Evolutionary conservation across 2,113 vertebrate genomes (phyloP).

Genomic region (Brachyistius frenatus): DNA sequence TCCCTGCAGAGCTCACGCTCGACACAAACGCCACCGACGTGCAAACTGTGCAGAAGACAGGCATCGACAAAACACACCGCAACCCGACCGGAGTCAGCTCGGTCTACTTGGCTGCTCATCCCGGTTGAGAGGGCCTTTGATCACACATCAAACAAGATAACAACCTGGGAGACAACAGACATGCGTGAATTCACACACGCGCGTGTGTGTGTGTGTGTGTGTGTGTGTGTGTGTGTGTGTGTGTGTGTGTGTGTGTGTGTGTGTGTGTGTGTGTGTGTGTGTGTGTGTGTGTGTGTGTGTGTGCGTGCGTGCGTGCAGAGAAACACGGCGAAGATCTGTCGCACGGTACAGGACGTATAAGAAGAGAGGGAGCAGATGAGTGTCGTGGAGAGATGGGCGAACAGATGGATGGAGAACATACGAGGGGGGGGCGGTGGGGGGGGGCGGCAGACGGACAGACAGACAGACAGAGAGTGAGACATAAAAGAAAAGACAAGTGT

Average conservation of each 20-base stretch:
- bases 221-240: too few relatives aligned
- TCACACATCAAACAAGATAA: constrained; percentile 73
- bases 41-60: constrained; percentile 1
- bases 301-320: neutral
- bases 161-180: constrained; percentile 51
- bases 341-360: constrained; percentile 37
- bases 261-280: too few relatives aligned
- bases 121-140: constrained; percentile 63
- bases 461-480: neutral
- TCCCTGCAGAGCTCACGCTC: neutral
- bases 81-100: constrained; percentile 1
- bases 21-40: neutral
- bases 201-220: too few relatives aligned
- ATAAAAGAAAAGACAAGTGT: constrained; percentile 1
- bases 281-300: too few relatives aligned
- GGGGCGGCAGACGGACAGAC: neutral
- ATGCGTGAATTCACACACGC: neutral
- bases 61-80: neutral
- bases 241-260: too few relatives aligned
- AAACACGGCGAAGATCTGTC: neutral
- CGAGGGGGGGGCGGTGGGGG: neutral
- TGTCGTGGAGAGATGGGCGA: constrained; percentile 31
- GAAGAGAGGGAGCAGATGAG: constrained; percentile 46
- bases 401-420: constrained; percentile 63
- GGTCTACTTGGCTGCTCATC: constrained; percentile 58